A percentile compares a stretch with the other conserved stretches of the same genome.
Evolutionary conservation across 2,113 vertebrate species (phyloP).

Genomic region (Ardeotis arabs): DNA sequence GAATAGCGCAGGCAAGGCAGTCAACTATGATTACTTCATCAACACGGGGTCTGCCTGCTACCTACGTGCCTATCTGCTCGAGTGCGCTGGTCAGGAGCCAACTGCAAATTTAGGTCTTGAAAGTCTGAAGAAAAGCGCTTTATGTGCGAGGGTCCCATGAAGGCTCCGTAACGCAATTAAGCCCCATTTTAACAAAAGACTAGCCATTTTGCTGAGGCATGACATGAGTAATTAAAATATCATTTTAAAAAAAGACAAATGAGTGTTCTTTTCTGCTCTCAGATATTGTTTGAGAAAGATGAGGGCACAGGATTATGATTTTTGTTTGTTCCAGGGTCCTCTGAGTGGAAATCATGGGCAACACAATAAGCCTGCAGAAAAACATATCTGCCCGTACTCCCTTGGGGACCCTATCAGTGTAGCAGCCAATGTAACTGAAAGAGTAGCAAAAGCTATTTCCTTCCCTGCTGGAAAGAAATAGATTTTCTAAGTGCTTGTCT

Average conservation of each 20-base stretch:
- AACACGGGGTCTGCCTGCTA: constrained; percentile 72
- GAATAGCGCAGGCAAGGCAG: constrained; percentile 63
- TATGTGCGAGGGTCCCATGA: constrained; percentile 67
- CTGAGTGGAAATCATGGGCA: background rate
- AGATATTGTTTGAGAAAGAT: constrained; percentile 32
- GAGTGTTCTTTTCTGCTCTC: constrained; percentile 32
- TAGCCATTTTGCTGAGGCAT: constrained; percentile 62
- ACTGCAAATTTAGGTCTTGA: constrained; percentile 80
- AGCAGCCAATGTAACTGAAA: background rate
- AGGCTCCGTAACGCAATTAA: constrained; percentile 72
- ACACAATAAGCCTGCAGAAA: background rate
- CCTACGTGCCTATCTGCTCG: constrained; percentile 85
- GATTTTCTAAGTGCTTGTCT: background rate
- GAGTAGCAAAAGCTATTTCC: background rate
- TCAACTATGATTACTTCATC: constrained; percentile 75
- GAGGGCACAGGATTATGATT: constrained; percentile 18
- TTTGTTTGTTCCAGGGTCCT: background rate
- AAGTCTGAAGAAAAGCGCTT: constrained; percentile 76
- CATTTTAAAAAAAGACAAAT: constrained; percentile 65
- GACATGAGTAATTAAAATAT: constrained; percentile 74
- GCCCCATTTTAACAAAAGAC: constrained; percentile 68
- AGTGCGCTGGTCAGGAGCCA: constrained; percentile 86
- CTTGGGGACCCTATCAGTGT: background rate
- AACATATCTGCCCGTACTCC: background rate
- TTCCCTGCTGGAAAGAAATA: background rate